phyloP scores from a whole-genome alignment of 23 tunicate genomes.

The Diplosoma virens region DNA sequence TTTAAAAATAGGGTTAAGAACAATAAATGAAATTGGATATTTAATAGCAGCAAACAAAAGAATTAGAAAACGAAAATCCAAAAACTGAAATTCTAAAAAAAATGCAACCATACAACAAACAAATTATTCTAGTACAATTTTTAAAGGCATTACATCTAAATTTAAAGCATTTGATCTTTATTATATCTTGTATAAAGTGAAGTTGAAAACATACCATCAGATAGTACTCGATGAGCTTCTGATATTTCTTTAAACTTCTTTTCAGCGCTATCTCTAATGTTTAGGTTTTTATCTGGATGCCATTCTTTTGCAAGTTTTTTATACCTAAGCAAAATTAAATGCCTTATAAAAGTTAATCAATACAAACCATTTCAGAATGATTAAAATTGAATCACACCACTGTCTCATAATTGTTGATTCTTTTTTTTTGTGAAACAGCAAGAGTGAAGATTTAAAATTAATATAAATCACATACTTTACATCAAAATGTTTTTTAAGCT shows the following conservation, averaged over 20 bases:
- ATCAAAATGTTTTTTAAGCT: background rate
- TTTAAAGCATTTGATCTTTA: no score
- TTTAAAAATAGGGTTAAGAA: no score
- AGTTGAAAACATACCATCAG: slow-evolving; percentile 40
- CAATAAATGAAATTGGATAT: no score
- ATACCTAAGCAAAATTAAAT: slow-evolving; percentile 41
- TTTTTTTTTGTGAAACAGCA: background rate
- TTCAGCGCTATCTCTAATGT: slow-evolving; percentile 36
- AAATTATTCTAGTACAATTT: background rate
- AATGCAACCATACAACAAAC: background rate
- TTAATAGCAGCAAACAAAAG: no score
- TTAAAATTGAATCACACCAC: no score
- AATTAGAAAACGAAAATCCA: no score
- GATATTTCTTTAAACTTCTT: slow-evolving; percentile 70
- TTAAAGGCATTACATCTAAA: no score
- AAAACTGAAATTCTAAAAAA: no score
- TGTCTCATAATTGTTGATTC: background rate
- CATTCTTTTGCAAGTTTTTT: slow-evolving; percentile 62
- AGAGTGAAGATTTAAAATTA: background rate
- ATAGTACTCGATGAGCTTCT: slow-evolving; percentile 57
- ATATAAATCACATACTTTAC: background rate
- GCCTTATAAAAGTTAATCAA: no score
- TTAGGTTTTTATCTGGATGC: slow-evolving; percentile 77
- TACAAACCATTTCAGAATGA: no score
- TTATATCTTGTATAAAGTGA: background rate